phyloP scores from a whole-genome alignment of 2,113 vertebrate genomes.

The Numenius arquata region DNA sequence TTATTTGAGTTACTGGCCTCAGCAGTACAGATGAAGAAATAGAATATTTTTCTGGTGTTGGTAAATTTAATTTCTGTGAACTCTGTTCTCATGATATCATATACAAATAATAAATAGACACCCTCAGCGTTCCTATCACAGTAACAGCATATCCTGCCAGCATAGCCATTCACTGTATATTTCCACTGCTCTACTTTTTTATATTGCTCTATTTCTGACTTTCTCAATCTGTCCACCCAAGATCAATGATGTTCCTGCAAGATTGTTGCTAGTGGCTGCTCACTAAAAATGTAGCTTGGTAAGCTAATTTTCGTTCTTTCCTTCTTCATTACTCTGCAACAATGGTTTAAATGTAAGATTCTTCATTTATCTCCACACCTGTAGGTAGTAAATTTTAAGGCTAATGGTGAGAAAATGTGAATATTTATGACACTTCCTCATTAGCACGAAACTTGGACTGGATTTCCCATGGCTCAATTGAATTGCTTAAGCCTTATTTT shows the following conservation, averaged over 20 bases:
- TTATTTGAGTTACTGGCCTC: conserved; percentile 50
- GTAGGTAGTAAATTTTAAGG: conserved; percentile 38
- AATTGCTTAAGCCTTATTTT: conserved; percentile 44
- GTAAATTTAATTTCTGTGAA: conserved; percentile 54
- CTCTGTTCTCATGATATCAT: neutral
- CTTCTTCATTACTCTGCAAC: conserved; percentile 12
- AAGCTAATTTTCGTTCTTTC: conserved; percentile 46
- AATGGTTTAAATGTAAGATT: conserved; percentile 8
- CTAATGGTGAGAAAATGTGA: conserved; percentile 48
- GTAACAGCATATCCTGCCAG: neutral
- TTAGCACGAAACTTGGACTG: conserved; percentile 21
- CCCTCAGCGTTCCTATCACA: neutral
- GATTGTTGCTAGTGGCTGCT: neutral
- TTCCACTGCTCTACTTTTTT: neutral
- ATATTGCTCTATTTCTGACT: neutral
- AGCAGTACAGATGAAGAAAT: conserved; percentile 26
- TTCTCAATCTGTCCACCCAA: neutral
- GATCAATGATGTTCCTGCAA: conserved; percentile 1
- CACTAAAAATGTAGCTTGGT: conserved; percentile 1
- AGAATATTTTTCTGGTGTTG: conserved; percentile 16
- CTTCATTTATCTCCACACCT: conserved; percentile 21
- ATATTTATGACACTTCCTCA: conserved; percentile 59
- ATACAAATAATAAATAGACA: conserved; percentile 42
- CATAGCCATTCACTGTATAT: neutral
- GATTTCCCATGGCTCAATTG: conserved; percentile 37